Evolutionary conservation across 2,888 invertebrate genomes (phyloP), one percentile per base, ranked within the genome.

Genomic region (Troides helena): DNA sequence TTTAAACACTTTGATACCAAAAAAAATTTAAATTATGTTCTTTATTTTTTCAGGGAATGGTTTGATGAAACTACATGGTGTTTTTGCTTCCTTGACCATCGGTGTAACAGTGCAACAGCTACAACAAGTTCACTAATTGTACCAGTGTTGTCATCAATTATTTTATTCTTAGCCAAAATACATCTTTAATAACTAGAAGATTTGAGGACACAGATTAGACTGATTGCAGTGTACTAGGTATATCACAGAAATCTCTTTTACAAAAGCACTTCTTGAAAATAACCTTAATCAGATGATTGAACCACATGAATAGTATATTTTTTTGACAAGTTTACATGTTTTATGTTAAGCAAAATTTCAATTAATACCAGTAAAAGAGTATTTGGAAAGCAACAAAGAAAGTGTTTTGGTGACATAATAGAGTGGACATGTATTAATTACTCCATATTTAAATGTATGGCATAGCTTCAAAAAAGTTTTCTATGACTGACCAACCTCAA

Each of bases 41-140:
- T 67, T 57, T 69, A 39, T 71, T 75, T 76, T 94, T 94, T 69
- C 89, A 96, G 98, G 77, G 94, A 96, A 80, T 95, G 96, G 91
- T 98, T 96, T 81, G 96, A 96, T 73, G 94, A 96, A 76, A 96
- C 96, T 10, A 95, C 95, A 57, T 98, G 96, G 94, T 98, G 98
- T 85, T 97, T 98, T 86, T 98, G 98, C 84, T 97, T 97, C 84
- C 95, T 98, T 74, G 98, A 98, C 85, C 96, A 98, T 82, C 94
- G 98, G 79, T 98, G 98, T 86, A 98, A 98, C 80, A 85, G 90
- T 59, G 93, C 93, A 7, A 71, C 86, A 7, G 75, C 76, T 53
- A 72, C 81, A 23, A 77, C 84, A 43, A 76, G 79, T 56, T 88
- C 93, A 74, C 78, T 86, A 72, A 78, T 81, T 62, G 78, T 85